phyloP scores from a whole-genome alignment of 2,888 invertebrate genomes.

The Iphiclides podalirius region DNA sequence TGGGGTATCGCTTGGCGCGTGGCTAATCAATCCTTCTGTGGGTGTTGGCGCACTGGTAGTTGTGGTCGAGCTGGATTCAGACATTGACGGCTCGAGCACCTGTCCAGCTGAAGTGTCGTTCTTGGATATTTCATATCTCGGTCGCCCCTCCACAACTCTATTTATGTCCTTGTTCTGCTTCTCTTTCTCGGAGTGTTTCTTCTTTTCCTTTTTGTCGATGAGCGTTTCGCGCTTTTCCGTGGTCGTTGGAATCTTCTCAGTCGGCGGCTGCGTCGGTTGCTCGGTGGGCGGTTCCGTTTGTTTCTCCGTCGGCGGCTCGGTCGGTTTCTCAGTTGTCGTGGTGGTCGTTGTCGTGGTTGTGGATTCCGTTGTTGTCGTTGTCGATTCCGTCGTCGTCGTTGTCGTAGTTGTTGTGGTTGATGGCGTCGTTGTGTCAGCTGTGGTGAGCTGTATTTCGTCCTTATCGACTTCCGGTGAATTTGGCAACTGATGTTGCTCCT shows the following conservation, averaged over 20 bases:
- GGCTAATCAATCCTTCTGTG: constrained; percentile 51
- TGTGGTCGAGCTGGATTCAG: constrained; percentile 33
- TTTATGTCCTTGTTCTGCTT: constrained; percentile 51
- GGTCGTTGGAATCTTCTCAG: constrained; percentile 36
- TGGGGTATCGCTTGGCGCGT: constrained; percentile 40
- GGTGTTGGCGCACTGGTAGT: constrained; percentile 54
- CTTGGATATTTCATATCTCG: constrained; percentile 40
- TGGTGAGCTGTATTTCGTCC: constrained; percentile 45
- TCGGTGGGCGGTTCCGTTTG: constrained; percentile 30
- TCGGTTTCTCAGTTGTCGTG: constrained; percentile 39
- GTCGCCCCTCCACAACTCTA: constrained; percentile 35
- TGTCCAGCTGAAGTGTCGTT: constrained; percentile 51
- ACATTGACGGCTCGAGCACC: constrained; percentile 54
- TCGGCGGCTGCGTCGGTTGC: constrained; percentile 38
- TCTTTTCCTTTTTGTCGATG: constrained; percentile 53
- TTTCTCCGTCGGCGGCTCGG: constrained; percentile 37
- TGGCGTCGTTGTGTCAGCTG: constrained; percentile 40
- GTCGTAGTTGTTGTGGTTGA: constrained; percentile 37
- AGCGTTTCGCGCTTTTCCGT: constrained; percentile 38
- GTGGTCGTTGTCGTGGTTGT: constrained; percentile 33
- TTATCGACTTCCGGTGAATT: constrained; percentile 43
- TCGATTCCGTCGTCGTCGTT: constrained; percentile 44
- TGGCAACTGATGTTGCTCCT: constrained; percentile 32
- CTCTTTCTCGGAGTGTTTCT: constrained; percentile 58
- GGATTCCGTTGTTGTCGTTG: constrained; percentile 34